These are phyloP conservation scores for Spermophilus dauricus DNA, from an alignment of 2,113 vertebrate species.

Conservation along the genomic window DNA sequence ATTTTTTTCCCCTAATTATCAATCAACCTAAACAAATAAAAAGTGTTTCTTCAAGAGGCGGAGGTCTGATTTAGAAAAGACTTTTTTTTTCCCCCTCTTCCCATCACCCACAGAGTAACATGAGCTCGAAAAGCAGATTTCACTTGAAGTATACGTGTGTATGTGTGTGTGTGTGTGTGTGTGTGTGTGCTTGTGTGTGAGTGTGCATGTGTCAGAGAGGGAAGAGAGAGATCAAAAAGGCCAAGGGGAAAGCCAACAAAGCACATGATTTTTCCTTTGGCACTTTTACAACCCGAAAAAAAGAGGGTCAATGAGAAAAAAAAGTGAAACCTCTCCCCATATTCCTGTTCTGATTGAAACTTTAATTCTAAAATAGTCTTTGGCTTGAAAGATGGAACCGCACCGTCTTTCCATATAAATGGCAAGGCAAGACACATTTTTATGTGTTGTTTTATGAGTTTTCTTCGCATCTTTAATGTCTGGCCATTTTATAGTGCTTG, in stretches of 20 bases:
- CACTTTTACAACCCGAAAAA: conserved; percentile 67
- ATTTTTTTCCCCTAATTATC: background rate
- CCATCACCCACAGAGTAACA: background rate
- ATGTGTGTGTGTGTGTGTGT: background rate
- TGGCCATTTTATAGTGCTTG: conserved; percentile 83
- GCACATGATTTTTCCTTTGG: conserved; percentile 27
- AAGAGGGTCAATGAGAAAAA: conserved; percentile 51
- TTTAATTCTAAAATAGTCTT: conserved; percentile 79
- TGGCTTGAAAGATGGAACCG: conserved; percentile 76
- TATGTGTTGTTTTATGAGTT: conserved; percentile 83
- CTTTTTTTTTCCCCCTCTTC: background rate
- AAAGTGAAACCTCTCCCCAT: conserved; percentile 13
- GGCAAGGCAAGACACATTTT: conserved; percentile 80
- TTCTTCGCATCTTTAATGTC: conserved; percentile 86
- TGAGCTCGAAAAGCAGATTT: conserved; percentile 11
- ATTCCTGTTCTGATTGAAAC: conserved; percentile 68
- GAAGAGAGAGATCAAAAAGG: conserved; percentile 32
- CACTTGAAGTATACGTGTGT: background rate
- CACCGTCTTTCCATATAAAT: conserved; percentile 79
- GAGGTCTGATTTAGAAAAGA: background rate
- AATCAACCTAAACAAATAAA: background rate
- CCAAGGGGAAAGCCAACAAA: conserved; percentile 47
- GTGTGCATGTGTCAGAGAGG: background rate
- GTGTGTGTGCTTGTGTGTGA: background rate
- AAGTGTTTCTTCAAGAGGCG: background rate